These are phyloP conservation scores for Eupeodes latifasciatus DNA, from an alignment of 2,888 invertebrate genomes.

Conservation along the genomic window DNA sequence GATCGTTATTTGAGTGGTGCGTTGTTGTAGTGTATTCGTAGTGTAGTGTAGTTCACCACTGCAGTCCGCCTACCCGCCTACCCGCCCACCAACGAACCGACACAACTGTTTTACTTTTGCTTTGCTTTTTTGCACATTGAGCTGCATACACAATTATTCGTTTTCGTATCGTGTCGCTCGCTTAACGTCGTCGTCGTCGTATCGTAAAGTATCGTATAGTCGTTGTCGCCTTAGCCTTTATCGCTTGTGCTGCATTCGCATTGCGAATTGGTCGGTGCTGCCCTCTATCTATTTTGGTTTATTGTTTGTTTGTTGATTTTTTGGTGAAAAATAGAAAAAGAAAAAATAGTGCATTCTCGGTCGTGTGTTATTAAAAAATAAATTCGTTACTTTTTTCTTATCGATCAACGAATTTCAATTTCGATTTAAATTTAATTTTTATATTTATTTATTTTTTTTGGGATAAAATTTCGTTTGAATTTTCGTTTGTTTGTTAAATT, in stretches of 20 bases:
- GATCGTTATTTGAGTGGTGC: slow-evolving; percentile 45
- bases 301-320: slow-evolving; percentile 34
- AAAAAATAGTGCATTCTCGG: slow-evolving; percentile 51
- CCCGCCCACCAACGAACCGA: not conserved
- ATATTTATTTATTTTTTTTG: slow-evolving; percentile 7
- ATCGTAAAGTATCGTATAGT: not conserved
- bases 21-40: slow-evolving; percentile 22
- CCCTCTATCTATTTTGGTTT: slow-evolving; percentile 26
- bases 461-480: slow-evolving; percentile 34
- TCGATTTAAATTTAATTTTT: slow-evolving; percentile 21
- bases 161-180: slow-evolving; percentile 19
- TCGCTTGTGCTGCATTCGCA: slow-evolving; percentile 50
- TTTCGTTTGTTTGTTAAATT: slow-evolving; percentile 36
- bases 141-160: slow-evolving; percentile 65
- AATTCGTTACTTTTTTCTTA: slow-evolving; percentile 53
- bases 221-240: slow-evolving; percentile 13
- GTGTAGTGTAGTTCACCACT: slow-evolving; percentile 40
- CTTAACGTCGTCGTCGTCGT: slow-evolving; percentile 19
- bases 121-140: slow-evolving; percentile 30
- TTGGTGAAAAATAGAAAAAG: slow-evolving; percentile 32
- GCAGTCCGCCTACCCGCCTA: slow-evolving; percentile 23
- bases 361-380: slow-evolving; percentile 32
- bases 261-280: slow-evolving; percentile 56
- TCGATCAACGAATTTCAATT: slow-evolving; percentile 4
- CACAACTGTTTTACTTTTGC: slow-evolving; percentile 28